Percentiles rank a stretch among this genome's conserved stretches.
Evolutionary conservation across 2,888 invertebrate genomes (phyloP).

Genomic region (Leptothorax acervorum): DNA sequence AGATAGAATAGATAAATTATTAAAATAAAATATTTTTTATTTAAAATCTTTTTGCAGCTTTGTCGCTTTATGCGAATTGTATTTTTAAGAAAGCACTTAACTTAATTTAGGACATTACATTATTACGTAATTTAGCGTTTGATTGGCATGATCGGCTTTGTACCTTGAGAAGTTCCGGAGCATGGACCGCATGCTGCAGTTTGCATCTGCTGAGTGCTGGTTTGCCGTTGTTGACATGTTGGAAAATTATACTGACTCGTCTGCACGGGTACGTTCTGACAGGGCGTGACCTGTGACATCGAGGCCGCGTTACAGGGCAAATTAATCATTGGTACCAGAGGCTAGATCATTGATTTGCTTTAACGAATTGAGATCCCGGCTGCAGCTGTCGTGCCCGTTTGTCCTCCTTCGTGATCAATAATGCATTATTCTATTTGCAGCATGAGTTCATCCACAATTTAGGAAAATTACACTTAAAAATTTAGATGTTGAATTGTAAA

Average conservation of each 20-base stretch:
- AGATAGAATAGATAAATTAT: neutral
- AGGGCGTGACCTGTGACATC: constrained; percentile 70
- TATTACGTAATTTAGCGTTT: constrained; percentile 18
- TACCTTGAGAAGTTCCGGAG: constrained; percentile 68
- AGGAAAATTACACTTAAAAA: constrained; percentile 60
- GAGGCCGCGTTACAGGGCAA: constrained; percentile 53
- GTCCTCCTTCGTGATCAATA: constrained; percentile 24
- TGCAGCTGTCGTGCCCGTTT: constrained; percentile 38
- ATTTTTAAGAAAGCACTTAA: neutral
- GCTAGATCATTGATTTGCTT: constrained; percentile 43
- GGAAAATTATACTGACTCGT: constrained; percentile 76
- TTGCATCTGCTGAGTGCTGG: constrained; percentile 65
- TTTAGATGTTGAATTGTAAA: constrained; percentile 51
- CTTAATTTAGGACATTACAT: neutral
- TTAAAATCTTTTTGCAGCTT: neutral
- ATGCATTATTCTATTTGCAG: constrained; percentile 40
- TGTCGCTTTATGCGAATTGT: neutral
- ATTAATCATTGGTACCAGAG: constrained; percentile 65
- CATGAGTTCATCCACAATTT: neutral
- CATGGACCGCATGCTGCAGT: constrained; percentile 50
- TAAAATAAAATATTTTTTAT: neutral
- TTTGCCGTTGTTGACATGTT: constrained; percentile 69
- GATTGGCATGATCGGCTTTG: constrained; percentile 9
- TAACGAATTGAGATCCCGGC: constrained; percentile 42
- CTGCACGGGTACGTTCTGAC: constrained; percentile 74